Base-by-base conservation (phyloP, 2,797 vertebrate species). In the Phataginus tetradactyla region DNA sequence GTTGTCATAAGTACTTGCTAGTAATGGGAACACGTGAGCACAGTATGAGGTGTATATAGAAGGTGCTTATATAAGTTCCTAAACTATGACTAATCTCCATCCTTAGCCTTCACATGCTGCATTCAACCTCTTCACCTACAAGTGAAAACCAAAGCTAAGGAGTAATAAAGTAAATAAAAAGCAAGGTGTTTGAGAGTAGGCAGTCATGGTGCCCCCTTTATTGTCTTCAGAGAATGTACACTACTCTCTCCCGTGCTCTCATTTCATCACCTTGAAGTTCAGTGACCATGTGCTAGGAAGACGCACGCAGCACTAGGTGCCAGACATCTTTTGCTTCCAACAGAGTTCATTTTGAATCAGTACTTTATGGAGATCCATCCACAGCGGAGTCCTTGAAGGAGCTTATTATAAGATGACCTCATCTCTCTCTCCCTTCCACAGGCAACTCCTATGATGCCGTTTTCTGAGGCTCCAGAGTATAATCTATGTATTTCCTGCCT, bases 331-430 rank as follows among this genome's bases (percentile, higher is more conserved):
- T 92, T 51, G 17, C 57, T 95, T 66, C 79, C 29, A 32, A 4
- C 8, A 63, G 34, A 94, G 87, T 29, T 91, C 39, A 61, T 59
- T 78, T 53, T 63, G 39, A 72, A 23, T 34, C 69, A 25, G 53
- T 57, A 6, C 86, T 86, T 91, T 71, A 81, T 5, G 72, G 18
- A 92, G 34, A n/a, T 86, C 72, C 32, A 12, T 71, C 69, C 74
- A 74, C 13, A 3, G 34, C 14, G 23, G 79, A 63, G 14, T 75
- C 69, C 32, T 72, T 61, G 25, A 59, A 86, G 51, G 21, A 81
- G 66, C 32, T 23, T 74, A 81, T 14, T 64, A 27, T 34, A 79
- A 91, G 77, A 92, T 96, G 97, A 92, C 78, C 66, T 95, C 94
- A 96, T 86, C 53, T 96, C 85, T 68, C 49, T 64, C 63, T 94